These are phyloP conservation scores for Athene noctua DNA, from an alignment of 2,113 vertebrate species.

Conservation along the genomic window DNA sequence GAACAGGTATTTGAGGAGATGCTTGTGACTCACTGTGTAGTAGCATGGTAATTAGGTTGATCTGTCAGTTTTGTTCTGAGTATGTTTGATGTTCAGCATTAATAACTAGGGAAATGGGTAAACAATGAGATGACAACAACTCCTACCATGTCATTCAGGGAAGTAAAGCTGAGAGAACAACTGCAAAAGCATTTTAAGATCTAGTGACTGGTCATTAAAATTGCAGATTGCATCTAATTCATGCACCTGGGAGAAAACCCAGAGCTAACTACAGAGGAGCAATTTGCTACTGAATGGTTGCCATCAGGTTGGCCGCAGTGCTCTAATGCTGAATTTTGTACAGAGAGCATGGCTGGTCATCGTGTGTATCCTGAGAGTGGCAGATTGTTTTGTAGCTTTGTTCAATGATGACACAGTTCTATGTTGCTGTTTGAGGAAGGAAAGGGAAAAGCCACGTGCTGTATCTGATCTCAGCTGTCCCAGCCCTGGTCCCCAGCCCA, in stretches of 20 bases:
- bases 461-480: background rate
- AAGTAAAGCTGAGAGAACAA: background rate
- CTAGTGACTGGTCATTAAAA: background rate
- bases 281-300: background rate
- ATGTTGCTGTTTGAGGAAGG: background rate
- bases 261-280: rapidly evolving
- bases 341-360: background rate
- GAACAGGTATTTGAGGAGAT: background rate
- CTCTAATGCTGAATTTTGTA: rapidly evolving
- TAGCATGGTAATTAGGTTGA: background rate
- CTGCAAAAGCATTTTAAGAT: background rate
- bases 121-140: background rate
- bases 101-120: background rate
- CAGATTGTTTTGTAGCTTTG: background rate
- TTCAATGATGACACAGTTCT: background rate
- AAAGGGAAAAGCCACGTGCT: background rate
- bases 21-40: rapidly evolving
- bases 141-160: rapidly evolving
- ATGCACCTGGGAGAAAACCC: rapidly evolving
- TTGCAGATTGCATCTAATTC: background rate
- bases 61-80: background rate
- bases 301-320: rapidly evolving
- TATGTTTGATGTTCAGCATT: background rate
- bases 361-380: rapidly evolving
- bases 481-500: background rate